phyloP scores from a whole-genome alignment of 2,797 vertebrate species.

The Melanotaenia nigrans region DNA sequence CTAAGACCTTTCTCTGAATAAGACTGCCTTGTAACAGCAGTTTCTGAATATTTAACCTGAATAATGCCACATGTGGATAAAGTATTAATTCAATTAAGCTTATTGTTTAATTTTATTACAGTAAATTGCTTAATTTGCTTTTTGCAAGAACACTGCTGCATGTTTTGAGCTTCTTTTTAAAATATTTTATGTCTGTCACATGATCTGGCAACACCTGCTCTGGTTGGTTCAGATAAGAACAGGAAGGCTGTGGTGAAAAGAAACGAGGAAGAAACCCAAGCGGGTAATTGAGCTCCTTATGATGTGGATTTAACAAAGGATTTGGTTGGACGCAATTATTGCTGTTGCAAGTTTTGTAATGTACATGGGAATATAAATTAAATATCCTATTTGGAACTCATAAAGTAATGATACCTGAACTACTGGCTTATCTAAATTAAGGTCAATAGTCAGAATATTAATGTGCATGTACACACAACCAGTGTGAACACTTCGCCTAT shows the following conservation, averaged over 20 bases:
- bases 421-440: not conserved
- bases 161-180: too few relatives aligned
- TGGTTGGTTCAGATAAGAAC: not conserved
- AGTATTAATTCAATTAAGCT: not conserved
- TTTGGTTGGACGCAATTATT: too few relatives aligned
- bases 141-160: too few relatives aligned
- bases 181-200: too few relatives aligned
- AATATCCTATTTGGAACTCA: not conserved
- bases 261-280: not conserved
- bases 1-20: not conserved
- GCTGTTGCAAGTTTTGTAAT: too few relatives aligned
- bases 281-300: too few relatives aligned
- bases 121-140: too few relatives aligned
- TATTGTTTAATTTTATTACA: not conserved
- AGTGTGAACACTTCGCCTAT: constrained; percentile 24
- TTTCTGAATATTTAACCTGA: not conserved
- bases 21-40: not conserved
- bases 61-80: not conserved
- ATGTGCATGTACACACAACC: not conserved
- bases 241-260: too few relatives aligned
- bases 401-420: not conserved
- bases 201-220: too few relatives aligned
- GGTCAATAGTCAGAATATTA: constrained; percentile 1
- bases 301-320: too few relatives aligned
- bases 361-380: not conserved